Evolutionary conservation across 2,113 vertebrate species (phyloP), one percentile per base, ranked within the genome.

Genomic region (Mormoops blainvillei): DNA sequence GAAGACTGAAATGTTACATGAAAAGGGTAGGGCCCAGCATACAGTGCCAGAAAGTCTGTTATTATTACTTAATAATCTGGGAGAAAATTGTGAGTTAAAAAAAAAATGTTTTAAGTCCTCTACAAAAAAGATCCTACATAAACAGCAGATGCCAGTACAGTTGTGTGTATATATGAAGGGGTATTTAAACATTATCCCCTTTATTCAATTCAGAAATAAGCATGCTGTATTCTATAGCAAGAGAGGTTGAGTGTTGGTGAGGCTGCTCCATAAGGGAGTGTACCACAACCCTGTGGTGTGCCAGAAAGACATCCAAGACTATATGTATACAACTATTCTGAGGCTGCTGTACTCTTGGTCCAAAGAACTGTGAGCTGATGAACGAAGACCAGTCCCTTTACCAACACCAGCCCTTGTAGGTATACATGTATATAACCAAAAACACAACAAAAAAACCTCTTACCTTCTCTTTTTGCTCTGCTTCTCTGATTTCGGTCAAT

Each of bases 401-500:
- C 67, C 61, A 94, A 91, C 20, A 90, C 15, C 22, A 85, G 65
- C 16, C 36, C 67, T 88, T 24, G 70, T 14, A 82, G 22, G 50
- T 50, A 85, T 13, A 56, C 28, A 43, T 38, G 7, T 41, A 33
- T 8, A 88, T 13, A 81, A 48, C 9, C 41, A 86, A 52, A 65
- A 50, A 61, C 9, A 82, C 41, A 90, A 31, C 38, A 15, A 58
- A 63, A 92, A 78, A 52, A 28, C 19, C 18, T 71, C 78, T 82
- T 92, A 87, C 12, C 73, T 87, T 97, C 54, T 87, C 41, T 74
- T 95, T 94, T 80, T 56, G 38, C 48, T 95, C 67, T 89, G 36
- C 33, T 87, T 97, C 63, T 89, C 80, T 89, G 41, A 94, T 85
- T 95, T 52, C 87, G 45, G 76, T 83, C 84, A 97, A 48, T 94